phyloP scores from a whole-genome alignment of 2,888 invertebrate genomes.

The Pseudolycoriella hygida region DNA sequence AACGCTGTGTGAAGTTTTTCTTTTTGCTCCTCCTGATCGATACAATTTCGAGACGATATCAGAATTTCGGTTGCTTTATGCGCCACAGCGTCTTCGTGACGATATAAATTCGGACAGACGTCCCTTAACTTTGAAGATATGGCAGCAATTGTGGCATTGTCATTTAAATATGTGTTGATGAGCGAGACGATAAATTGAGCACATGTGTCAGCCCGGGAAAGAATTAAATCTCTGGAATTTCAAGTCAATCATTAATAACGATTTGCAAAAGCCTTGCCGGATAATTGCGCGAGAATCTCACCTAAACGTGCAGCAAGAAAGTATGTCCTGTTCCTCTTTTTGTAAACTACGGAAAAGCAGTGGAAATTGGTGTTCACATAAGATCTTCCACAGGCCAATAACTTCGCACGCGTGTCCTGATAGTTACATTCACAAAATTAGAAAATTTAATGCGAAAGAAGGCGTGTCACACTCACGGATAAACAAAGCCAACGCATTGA shows the following conservation, averaged over 20 bases:
- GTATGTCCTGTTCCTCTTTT: constrained; percentile 5
- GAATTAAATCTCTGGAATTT: constrained; percentile 28
- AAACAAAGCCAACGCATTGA: constrained; percentile 56
- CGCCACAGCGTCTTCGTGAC: constrained; percentile 87
- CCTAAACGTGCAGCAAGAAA: not conserved
- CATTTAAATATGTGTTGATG: constrained; percentile 81
- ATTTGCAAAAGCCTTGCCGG: not conserved
- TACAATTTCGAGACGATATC: constrained; percentile 57
- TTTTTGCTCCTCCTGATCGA: constrained; percentile 57
- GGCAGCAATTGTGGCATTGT: constrained; percentile 86
- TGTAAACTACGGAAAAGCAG: constrained; percentile 7
- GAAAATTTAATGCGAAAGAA: constrained; percentile 3
- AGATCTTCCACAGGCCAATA: constrained; percentile 79
- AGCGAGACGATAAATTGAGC: constrained; percentile 63
- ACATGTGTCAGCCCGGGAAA: constrained; percentile 38
- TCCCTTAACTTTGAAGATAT: constrained; percentile 76
- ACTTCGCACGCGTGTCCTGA: constrained; percentile 68
- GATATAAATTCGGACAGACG: constrained; percentile 84
- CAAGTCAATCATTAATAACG: not conserved
- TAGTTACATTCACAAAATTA: not conserved
- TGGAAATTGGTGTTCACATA: constrained; percentile 74
- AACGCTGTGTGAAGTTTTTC: constrained; percentile 61
- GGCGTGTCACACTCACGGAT: constrained; percentile 31
- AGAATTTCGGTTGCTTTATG: constrained; percentile 89
- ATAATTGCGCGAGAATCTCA: not conserved